Evolutionary conservation across 2,888 invertebrate species (phyloP), one percentile per base, ranked within the genome.

Genomic region (Orthonychiurus folsomi): DNA sequence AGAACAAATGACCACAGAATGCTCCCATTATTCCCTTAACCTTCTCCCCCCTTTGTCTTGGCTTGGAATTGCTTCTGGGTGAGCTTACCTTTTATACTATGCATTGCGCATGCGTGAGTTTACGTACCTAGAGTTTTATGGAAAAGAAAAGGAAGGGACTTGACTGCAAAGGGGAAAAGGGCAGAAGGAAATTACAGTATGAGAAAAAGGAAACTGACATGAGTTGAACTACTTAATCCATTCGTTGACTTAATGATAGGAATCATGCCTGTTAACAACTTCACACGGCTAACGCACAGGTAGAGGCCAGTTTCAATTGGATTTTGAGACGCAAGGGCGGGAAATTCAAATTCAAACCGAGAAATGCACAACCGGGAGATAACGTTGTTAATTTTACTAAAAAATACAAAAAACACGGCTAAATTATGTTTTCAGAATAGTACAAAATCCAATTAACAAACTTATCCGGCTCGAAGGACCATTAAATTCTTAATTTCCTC

Each of bases 191-290:
- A 37, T 37, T 37, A 37, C 15, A 37, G 37, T 37, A 37, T 37
- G 37, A 37, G 37, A 37, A 37, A 52, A 52, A 52, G 52, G 24
- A n/a, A 52, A 21, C 52, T 52, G 52, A 52, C 21, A 52, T 52
- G 52, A 52, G 52, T 23, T 21, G 52, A 21, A 23, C 52, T 21
- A 52, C 52, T 52, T 52, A 20, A 52, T 20, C 3, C 52, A 52
- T 24, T 55, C 9, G 15, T 55, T 12, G 37, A 37, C 48, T 23
- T 63, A 63, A 63, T 63, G 63, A 63, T 63, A 63, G 63, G 63
- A 63, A 57, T 61, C 63, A 63, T 60, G 63, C 56, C 18, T 63
- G 60, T 63, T 60, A 63, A 61, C 63, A 54, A 47, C 57, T 63
- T 63, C 61, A 63, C 63, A 63, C 63, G 37, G 37, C 9, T 15